These are phyloP conservation scores for Hirtodrosophila duncani DNA, from an alignment of 2,888 invertebrate genomes.

Conservation along the genomic window DNA sequence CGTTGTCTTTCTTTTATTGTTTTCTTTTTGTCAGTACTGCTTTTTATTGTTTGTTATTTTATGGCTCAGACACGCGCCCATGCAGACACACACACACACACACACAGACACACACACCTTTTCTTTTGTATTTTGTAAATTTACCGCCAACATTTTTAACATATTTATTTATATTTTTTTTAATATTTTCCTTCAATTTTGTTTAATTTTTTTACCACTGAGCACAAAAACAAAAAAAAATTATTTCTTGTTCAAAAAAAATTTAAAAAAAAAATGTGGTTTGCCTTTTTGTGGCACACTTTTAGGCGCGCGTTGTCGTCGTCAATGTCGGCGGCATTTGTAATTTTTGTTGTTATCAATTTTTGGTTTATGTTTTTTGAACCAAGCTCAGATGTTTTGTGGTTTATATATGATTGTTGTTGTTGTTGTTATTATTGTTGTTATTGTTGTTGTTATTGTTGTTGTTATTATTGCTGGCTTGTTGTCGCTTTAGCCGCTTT, in stretches of 20 bases:
- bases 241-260: conserved; percentile 26
- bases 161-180: too few relatives aligned
- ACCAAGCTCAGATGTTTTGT: conserved; percentile 3
- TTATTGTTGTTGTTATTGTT: conserved; percentile 23
- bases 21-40: too few relatives aligned
- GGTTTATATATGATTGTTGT: conserved; percentile 14
- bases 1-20: too few relatives aligned
- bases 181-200: too few relatives aligned
- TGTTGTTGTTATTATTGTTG: conserved; percentile 11
- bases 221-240: too few relatives aligned
- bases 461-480: conserved; percentile 29
- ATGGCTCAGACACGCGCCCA: conserved; percentile 8
- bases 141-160: conserved; percentile 1
- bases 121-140: neutral
- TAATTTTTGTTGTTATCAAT: conserved; percentile 4
- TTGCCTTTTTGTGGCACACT: conserved; percentile 23
- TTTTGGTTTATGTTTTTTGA: conserved; percentile 6
- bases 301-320: conserved; percentile 50
- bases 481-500: conserved; percentile 7
- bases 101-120: conserved; percentile 1
- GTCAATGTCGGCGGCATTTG: conserved; percentile 13
- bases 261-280: conserved; percentile 20
- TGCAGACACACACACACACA: conserved; percentile 2
- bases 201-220: too few relatives aligned
- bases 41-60: too few relatives aligned